Conservation (phyloP, 23 tunicate genomes). For the Halocynthia aurantium region DNA sequence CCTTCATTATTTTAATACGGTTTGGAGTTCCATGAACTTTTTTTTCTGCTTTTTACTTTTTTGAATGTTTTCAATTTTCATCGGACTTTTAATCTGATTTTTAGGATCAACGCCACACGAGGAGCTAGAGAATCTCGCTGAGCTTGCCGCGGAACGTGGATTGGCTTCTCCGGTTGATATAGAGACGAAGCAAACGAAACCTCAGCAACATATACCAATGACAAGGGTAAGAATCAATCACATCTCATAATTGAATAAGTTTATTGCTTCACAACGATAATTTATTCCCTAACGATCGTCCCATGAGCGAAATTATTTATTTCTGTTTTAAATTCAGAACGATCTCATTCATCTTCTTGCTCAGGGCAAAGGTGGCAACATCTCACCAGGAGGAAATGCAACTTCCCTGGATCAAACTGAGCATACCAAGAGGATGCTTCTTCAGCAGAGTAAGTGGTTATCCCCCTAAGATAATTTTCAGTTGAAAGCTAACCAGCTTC, state of each 20-base stretch:
- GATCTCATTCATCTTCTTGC: slow-evolving; percentile 13
- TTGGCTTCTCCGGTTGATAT: slow-evolving; percentile 20
- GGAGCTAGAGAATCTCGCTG: slow-evolving; percentile 19
- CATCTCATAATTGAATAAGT: too few species aligned
- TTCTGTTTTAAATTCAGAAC: background rate
- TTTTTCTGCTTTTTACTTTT: too few species aligned
- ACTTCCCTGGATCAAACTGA: background rate
- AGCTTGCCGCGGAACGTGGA: slow-evolving; percentile 20
- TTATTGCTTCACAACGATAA: too few species aligned
- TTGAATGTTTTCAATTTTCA: too few species aligned
- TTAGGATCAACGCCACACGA: slow-evolving; percentile 20
- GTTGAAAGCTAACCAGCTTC: background rate
- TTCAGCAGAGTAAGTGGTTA: slow-evolving; percentile 6
- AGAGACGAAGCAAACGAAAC: background rate
- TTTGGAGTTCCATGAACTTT: too few species aligned
- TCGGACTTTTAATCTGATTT: background rate
- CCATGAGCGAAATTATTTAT: too few species aligned
- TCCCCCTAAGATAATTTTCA: background rate
- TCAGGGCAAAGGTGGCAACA: background rate
- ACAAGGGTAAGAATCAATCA: too few species aligned
- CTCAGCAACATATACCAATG: too few species aligned
- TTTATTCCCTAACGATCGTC: too few species aligned
- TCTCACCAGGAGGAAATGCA: background rate
- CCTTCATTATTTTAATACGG: too few species aligned
- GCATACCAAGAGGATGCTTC: background rate